phyloP scores from a whole-genome alignment of 2,888 invertebrate species.

The Augochlorella aurata region DNA sequence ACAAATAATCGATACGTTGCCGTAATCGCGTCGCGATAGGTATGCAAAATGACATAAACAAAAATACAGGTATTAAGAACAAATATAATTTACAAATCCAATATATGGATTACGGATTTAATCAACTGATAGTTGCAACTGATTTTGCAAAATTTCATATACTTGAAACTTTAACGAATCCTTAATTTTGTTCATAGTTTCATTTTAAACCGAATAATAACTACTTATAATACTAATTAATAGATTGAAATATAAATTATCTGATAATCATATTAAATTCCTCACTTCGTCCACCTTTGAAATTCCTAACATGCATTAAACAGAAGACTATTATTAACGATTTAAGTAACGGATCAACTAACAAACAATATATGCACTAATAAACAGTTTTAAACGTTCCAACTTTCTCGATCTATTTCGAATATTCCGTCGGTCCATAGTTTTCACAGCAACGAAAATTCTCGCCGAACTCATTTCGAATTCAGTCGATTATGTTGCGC shows the following conservation, averaged over 20 bases:
- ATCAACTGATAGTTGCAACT: neutral
- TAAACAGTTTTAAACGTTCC: neutral
- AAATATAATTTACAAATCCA: neutral
- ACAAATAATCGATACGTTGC: neutral
- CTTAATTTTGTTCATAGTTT: too few species aligned
- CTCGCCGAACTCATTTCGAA: slow-evolving; percentile 8
- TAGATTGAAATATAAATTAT: neutral
- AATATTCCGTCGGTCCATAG: neutral
- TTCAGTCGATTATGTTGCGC: slow-evolving; percentile 23
- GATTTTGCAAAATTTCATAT: neutral
- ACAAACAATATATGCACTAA: neutral
- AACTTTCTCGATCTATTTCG: neutral
- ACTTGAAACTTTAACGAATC: too few species aligned
- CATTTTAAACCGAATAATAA: too few species aligned
- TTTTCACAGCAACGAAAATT: slow-evolving; percentile 25
- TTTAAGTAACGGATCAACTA: neutral
- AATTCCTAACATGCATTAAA: neutral
- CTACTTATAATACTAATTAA: neutral
- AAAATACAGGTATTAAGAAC: too few species aligned
- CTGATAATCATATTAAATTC: too few species aligned
- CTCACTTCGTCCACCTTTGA: too few species aligned
- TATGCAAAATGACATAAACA: neutral
- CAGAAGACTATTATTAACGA: neutral
- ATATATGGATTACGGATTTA: neutral
- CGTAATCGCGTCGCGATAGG: neutral